Conservation (phyloP, 2,888 invertebrate genomes). For the Ctena decussata region DNA sequence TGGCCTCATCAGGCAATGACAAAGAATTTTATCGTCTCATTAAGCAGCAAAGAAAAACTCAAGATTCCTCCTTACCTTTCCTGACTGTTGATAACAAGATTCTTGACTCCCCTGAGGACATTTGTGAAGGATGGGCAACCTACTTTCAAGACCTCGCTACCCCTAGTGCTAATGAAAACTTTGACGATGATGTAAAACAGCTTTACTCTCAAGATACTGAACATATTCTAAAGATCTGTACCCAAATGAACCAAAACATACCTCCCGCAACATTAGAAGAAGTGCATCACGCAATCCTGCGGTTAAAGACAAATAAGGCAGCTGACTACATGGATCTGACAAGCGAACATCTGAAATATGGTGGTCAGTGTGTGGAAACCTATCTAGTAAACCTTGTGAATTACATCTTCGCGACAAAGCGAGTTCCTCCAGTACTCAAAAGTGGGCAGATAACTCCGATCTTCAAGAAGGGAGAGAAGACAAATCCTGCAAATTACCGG, state of each 20-base stretch:
- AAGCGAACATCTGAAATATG: background rate
- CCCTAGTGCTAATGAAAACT: background rate
- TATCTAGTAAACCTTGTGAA: background rate
- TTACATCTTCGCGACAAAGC: background rate
- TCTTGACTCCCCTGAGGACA: background rate
- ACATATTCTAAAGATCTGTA: background rate
- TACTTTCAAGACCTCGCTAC: background rate
- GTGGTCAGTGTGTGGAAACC: background rate
- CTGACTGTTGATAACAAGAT: background rate
- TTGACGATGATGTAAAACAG: background rate
- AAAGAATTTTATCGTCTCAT: background rate
- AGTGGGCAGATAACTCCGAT: background rate
- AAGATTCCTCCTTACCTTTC: background rate
- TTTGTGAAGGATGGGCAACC: constrained; percentile 1
- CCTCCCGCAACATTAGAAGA: background rate
- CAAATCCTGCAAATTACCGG: background rate
- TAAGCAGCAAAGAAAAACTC: background rate
- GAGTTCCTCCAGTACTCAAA: background rate
- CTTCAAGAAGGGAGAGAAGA: constrained; percentile 1
- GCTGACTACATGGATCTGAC: background rate
- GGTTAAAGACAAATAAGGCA: background rate
- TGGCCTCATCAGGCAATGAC: background rate
- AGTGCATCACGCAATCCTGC: background rate
- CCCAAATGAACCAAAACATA: background rate
- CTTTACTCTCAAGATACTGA: background rate